Evolutionary conservation across 2,797 vertebrate species (phyloP).

Genomic region (Leptodactylus fallax): DNA sequence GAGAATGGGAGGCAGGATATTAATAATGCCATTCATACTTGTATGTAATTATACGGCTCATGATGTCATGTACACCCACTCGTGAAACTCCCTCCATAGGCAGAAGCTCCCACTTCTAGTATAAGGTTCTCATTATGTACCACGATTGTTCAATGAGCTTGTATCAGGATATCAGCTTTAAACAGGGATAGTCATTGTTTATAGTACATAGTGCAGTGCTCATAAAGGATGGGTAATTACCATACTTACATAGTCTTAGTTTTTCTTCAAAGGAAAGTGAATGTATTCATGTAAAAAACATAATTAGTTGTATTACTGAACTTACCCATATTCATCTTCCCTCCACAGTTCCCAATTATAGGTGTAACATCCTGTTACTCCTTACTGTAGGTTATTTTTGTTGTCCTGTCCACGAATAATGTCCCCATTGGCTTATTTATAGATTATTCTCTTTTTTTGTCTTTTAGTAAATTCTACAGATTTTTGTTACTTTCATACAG

Average conservation of each 20-base stretch:
- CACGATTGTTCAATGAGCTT: not conserved
- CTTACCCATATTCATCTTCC: not conserved
- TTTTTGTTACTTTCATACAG: no score
- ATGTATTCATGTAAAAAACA: not conserved
- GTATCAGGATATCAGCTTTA: constrained; percentile 12
- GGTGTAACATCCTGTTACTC: constrained; percentile 4
- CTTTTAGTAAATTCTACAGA: no score
- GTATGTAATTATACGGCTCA: constrained; percentile 21
- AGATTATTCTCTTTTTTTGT: not conserved
- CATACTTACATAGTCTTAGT: constrained; percentile 16
- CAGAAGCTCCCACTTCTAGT: constrained; percentile 6
- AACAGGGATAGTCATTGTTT: constrained; percentile 20
- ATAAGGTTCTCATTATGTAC: constrained; percentile 30
- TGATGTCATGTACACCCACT: constrained; percentile 43
- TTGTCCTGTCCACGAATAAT: not conserved
- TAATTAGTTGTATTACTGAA: not conserved
- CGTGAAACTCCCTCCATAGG: constrained; percentile 14
- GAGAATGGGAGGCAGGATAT: constrained; percentile 8
- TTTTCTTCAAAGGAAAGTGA: constrained; percentile 33
- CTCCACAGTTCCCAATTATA: not conserved
- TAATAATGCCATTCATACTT: constrained; percentile 28
- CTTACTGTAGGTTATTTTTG: not conserved
- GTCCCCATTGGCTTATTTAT: not conserved
- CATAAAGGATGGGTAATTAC: not conserved
- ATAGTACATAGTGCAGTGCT: not conserved